Conservation (phyloP, 2,797 vertebrate genomes). For the Malurus splendens region DNA sequence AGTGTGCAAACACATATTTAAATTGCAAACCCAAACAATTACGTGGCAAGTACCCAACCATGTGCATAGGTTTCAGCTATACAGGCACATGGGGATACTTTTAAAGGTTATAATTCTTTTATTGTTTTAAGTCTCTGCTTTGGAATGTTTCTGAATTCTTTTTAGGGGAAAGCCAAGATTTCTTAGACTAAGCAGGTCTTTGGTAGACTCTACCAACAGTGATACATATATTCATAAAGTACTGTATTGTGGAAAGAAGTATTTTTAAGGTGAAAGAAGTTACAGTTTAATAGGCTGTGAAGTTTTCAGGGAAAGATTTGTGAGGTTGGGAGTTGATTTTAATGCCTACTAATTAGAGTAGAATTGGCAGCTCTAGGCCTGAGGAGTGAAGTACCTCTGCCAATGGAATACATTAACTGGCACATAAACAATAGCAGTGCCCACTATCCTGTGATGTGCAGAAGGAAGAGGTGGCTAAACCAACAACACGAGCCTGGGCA, state of each 20-base stretch:
- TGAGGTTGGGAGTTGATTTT: slow-evolving; percentile 12
- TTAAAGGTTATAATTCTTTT: neutral
- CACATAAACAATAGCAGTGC: neutral
- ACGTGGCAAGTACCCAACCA: neutral
- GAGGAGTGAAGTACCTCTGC: neutral
- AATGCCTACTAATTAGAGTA: slow-evolving; percentile 31
- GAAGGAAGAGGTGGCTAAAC: neutral
- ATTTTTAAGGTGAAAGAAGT: slow-evolving; percentile 12
- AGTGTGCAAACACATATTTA: neutral
- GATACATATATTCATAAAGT: neutral
- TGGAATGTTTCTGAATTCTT: neutral
- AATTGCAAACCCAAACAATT: neutral
- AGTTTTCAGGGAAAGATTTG: slow-evolving; percentile 29
- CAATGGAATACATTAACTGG: neutral
- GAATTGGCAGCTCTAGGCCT: slow-evolving; percentile 24
- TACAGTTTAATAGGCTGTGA: slow-evolving; percentile 22
- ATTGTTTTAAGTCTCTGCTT: neutral
- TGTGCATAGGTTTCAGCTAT: neutral
- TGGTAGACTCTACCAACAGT: neutral
- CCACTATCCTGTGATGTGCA: neutral
- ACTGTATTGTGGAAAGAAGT: neutral
- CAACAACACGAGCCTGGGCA: neutral
- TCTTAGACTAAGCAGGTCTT: neutral
- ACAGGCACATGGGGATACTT: neutral
- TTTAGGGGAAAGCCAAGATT: neutral